A percentile compares a stretch with the other conserved stretches of the same genome.
These are phyloP conservation scores for Cheilosia vulpina DNA, from an alignment of 2,888 invertebrate genomes.

Conservation along the genomic window DNA sequence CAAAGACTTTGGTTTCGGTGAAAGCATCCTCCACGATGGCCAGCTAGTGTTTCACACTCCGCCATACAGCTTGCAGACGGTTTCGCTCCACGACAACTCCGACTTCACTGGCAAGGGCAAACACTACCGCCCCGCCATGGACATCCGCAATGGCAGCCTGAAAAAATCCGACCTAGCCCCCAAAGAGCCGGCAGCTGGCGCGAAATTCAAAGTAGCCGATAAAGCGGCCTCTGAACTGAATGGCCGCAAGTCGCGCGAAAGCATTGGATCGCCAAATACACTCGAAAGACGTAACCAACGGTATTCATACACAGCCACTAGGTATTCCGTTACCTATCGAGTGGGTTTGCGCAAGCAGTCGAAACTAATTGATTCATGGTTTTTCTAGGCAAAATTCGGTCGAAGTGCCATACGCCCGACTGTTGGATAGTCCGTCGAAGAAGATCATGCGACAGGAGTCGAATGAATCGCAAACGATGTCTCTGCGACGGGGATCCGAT, in stretches of 20 bases:
- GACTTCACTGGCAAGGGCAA: slow-evolving; percentile 83
- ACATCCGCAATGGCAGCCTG: slow-evolving; percentile 80
- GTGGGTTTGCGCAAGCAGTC: slow-evolving; percentile 18
- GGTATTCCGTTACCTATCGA: slow-evolving; percentile 72
- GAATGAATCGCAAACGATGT: slow-evolving; percentile 83
- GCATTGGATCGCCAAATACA: slow-evolving; percentile 82
- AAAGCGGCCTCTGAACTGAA: slow-evolving; percentile 77
- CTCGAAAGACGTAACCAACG: slow-evolving; percentile 84
- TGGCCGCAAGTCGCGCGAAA: slow-evolving; percentile 82
- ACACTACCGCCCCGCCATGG: slow-evolving; percentile 80
- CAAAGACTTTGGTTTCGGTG: slow-evolving; percentile 95
- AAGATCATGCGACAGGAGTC: slow-evolving; percentile 82
- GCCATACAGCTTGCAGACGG: slow-evolving; percentile 91
- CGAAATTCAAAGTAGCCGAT: slow-evolving; percentile 80
- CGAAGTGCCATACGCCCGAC: slow-evolving; percentile 90
- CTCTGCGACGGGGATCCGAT: slow-evolving; percentile 86
- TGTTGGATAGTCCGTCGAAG: slow-evolving; percentile 87
- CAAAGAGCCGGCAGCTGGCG: slow-evolving; percentile 77
- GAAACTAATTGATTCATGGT: not conserved
- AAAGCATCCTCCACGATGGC: slow-evolving; percentile 94
- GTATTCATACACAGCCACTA: slow-evolving; percentile 85
- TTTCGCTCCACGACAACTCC: slow-evolving; percentile 88
- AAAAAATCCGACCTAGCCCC: slow-evolving; percentile 79
- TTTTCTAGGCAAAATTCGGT: slow-evolving; percentile 80
- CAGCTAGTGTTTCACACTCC: slow-evolving; percentile 95